Evolutionary conservation across 2,797 vertebrate genomes (phyloP).

Genomic region (Ctenopoma multispine): DNA sequence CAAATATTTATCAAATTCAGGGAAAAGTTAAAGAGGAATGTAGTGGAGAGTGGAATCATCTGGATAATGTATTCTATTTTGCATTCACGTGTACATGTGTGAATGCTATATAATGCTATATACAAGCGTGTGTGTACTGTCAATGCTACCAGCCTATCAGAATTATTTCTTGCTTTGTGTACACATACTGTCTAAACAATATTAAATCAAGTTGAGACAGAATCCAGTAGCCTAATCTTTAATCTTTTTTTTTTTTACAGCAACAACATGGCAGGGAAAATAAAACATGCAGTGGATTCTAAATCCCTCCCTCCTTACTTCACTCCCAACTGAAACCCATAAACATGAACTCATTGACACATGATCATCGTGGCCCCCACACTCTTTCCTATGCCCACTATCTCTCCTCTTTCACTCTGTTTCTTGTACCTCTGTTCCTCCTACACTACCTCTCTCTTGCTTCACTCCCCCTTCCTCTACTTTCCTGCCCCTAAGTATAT

Average conservation of each 20-base stretch:
- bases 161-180: conserved; percentile 45
- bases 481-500: conserved; percentile 56
- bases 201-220: conserved; percentile 53
- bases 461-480: conserved; percentile 18
- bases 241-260: conserved; percentile 22
- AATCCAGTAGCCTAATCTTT: conserved; percentile 36
- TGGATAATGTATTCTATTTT: neutral
- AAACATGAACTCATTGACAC: conserved; percentile 63
- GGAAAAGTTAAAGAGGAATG: conserved; percentile 58
- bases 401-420: conserved; percentile 31
- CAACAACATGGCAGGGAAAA: conserved; percentile 1
- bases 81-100: too few relatives aligned
- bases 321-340: conserved; percentile 21
- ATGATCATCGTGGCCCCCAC: conserved; percentile 40
- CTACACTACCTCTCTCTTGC: conserved; percentile 8
- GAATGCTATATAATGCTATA: too few relatives aligned
- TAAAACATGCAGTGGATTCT: neutral
- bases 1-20: conserved; percentile 78
- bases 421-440: conserved; percentile 49
- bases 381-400: conserved; percentile 26
- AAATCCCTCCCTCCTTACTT: neutral
- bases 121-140: too few relatives aligned
- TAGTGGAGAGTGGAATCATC: neutral
- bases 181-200: conserved; percentile 57
- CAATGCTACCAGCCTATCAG: too few relatives aligned